Base-by-base conservation (phyloP, 2,797 vertebrate genomes). In the Podarcis siculus region DNA sequence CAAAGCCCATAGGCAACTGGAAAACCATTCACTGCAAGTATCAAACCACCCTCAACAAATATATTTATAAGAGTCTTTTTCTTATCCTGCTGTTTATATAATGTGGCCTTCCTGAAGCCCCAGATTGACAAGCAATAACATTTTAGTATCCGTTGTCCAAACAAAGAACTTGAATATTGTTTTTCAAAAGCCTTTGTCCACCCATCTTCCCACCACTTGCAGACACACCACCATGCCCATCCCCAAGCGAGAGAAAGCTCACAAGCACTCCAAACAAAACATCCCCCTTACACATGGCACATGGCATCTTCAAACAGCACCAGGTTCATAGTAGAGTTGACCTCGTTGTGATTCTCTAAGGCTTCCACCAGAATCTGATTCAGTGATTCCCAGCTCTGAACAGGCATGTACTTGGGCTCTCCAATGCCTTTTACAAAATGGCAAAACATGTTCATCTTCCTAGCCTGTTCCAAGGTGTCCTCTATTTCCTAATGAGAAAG, bases 231-330 rank as follows among this genome's bases (percentile, higher is more conserved):
- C 58, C 69, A 37, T 13, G 23, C 39, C n/a, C 72, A 85, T 35
- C 77, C 58, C 42, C 8, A 55, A 79, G 58, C 5, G 37, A 85
- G 10, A 15, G 19, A 82, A 83, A 67, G 35, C 25, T 35, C 39
- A 64, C 30, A 71, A 71, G 19, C 19, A 15, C 64, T 84, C 27
- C 30, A 79, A 45, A 88, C 12, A 83, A 75, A 86, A 58, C 49
- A 55, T 77, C 61, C 1, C 7, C 32, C 98, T 98, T 96, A 99
- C 99, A 99, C 93, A 0, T 99, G 98, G 91, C 96, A 95, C 97
- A 99, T 98, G 93, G 98, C 99, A 0, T 99, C 98, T 93, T 99
- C 98, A 89, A 99, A 99, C 37, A 99, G 97, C 32, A 99, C 98
- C 89, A 99, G 95, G 96, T 97, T 98, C 93, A 99, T 97, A 39